phyloP scores from a whole-genome alignment of 1,140 invertebrate genomes.

The Centruroides sculpturatus region DNA sequence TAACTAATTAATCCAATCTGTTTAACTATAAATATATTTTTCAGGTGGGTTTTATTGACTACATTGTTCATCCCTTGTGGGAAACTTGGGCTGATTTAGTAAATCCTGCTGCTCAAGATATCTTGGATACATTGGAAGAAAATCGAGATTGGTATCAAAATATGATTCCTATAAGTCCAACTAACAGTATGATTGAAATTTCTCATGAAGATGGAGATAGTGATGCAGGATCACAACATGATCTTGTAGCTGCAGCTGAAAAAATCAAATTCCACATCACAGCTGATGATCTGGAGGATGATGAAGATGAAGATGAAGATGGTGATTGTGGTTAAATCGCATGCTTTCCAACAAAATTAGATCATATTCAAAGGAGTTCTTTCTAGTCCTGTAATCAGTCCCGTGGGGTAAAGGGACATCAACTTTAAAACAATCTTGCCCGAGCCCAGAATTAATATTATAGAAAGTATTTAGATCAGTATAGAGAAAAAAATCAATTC shows the following conservation, averaged over 20 bases:
- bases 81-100: constrained; percentile 99
- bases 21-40: background rate
- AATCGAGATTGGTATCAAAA: constrained; percentile 96
- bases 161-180: constrained; percentile 43
- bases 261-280: constrained; percentile 48
- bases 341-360: too few relatives aligned
- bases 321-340: background rate
- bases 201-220: background rate
- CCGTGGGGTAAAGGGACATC: too few relatives aligned
- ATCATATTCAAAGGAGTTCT: too few relatives aligned
- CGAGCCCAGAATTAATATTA: too few relatives aligned
- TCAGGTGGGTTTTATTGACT: constrained; percentile 93
- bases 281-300: constrained; percentile 55
- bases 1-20: too few relatives aligned
- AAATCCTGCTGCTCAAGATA: constrained; percentile 94
- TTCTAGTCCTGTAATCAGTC: too few relatives aligned
- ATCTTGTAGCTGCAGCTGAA: constrained; percentile 33
- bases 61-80: constrained; percentile 97
- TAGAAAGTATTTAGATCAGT: too few relatives aligned
- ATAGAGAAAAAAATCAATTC: too few relatives aligned
- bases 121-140: constrained; percentile 91
- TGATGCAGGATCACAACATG: constrained; percentile 6
- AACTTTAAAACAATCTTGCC: too few relatives aligned
- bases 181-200: constrained; percentile 16
- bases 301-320: constrained; percentile 11